Percentiles rank a stretch among this genome's conserved stretches.
phyloP scores from a whole-genome alignment of 2,888 invertebrate species.

The Habrosyne pyritoides region DNA sequence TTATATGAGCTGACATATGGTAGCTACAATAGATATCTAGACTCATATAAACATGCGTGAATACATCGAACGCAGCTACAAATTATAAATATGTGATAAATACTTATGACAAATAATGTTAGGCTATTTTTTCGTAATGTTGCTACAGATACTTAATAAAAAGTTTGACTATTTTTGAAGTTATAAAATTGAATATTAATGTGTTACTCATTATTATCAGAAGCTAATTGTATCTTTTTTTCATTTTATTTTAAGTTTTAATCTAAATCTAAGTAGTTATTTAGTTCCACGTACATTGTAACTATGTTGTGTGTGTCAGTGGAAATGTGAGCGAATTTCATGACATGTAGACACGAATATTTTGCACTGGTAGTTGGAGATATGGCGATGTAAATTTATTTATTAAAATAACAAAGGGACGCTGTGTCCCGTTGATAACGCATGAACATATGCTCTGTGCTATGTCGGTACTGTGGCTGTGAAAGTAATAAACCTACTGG shows the following conservation, averaged over 20 bases:
- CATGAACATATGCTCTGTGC: constrained; percentile 21
- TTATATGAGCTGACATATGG: constrained; percentile 7
- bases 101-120: constrained; percentile 27
- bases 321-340: constrained; percentile 55
- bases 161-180: background rate
- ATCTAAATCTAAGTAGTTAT: background rate
- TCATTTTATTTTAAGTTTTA: background rate
- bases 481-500: constrained; percentile 42
- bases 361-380: background rate
- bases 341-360: constrained; percentile 44
- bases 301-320: constrained; percentile 18
- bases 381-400: constrained; percentile 18
- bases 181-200: background rate
- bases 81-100: constrained; percentile 25
- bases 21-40: constrained; percentile 11
- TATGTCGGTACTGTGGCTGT: constrained; percentile 55
- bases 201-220: background rate
- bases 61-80: background rate
- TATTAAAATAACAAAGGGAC: constrained; percentile 27
- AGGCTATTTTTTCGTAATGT: constrained; percentile 16
- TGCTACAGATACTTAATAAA: constrained; percentile 17
- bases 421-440: constrained; percentile 22
- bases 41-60: background rate
- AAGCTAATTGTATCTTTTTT: background rate
- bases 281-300: constrained; percentile 3